These are phyloP conservation scores for Takifugu flavidus DNA, from an alignment of 2,113 vertebrate species.

Conservation along the genomic window DNA sequence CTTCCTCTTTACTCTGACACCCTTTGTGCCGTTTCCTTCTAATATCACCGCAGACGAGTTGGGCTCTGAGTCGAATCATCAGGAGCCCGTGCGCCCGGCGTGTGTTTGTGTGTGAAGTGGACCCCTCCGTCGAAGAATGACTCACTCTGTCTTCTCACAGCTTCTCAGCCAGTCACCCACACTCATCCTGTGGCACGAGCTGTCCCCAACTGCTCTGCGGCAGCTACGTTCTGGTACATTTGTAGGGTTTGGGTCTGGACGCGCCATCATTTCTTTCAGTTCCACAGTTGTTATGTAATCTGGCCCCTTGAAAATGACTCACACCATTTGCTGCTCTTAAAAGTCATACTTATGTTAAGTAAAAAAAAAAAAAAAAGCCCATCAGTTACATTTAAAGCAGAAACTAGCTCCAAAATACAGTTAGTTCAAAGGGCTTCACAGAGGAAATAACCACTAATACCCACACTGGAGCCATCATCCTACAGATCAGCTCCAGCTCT, in stretches of 20 bases:
- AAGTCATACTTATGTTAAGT: too few species aligned
- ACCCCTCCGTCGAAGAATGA: conserved; percentile 49
- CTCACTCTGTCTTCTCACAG: conserved; percentile 46
- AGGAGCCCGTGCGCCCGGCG: conserved; percentile 10
- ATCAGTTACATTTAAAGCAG: too few species aligned
- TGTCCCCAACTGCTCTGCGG: conserved; percentile 10
- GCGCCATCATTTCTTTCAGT: neutral
- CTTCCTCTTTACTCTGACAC: neutral
- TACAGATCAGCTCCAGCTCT: too few species aligned
- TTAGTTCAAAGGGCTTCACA: neutral
- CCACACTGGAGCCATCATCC: too few species aligned
- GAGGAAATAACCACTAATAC: neutral
- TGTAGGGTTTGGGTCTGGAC: neutral
- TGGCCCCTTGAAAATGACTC: neutral
- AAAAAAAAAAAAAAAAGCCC: too few species aligned
- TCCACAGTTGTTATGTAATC: neutral
- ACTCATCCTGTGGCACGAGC: conserved; percentile 18
- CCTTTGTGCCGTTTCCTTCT: conserved; percentile 17
- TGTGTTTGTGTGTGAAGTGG: conserved; percentile 15
- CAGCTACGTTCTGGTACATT: neutral
- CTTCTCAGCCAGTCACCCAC: conserved; percentile 43
- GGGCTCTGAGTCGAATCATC: conserved; percentile 43
- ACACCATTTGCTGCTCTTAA: too few species aligned
- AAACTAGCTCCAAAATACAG: neutral
- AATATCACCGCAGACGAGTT: conserved; percentile 26